These are phyloP conservation scores for Drosophila recens DNA, from an alignment of 2,888 invertebrate species.

Conservation along the genomic window DNA sequence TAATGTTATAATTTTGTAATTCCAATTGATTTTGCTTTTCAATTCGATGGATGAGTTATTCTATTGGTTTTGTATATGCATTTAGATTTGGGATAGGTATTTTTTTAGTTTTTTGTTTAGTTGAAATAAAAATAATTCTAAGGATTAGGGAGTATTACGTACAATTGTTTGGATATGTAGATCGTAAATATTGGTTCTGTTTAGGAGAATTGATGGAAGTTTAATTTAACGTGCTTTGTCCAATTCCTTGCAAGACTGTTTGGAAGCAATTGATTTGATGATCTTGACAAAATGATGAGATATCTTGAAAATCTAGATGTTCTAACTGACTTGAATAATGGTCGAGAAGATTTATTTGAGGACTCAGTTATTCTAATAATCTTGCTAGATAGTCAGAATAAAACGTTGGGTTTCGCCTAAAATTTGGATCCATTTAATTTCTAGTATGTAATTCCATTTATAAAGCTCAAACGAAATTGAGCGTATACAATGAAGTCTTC, in stretches of 20 bases:
- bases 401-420: slow-evolving; percentile 60
- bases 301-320: no score
- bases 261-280: slow-evolving; percentile 52
- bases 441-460: slow-evolving; percentile 53
- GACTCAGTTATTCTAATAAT: slow-evolving; percentile 38
- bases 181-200: slow-evolving; percentile 57
- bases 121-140: slow-evolving; percentile 45
- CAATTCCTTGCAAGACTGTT: slow-evolving; percentile 49
- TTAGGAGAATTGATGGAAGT: slow-evolving; percentile 43
- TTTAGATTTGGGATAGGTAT: slow-evolving; percentile 54
- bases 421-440: slow-evolving; percentile 58
- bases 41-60: slow-evolving; percentile 78
- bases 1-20: slow-evolving; percentile 55
- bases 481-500: slow-evolving; percentile 63
- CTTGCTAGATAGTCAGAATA: slow-evolving; percentile 46
- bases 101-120: slow-evolving; percentile 37
- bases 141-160: slow-evolving; percentile 47
- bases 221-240: slow-evolving; percentile 35
- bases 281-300: slow-evolving; percentile 16
- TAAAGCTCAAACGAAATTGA: slow-evolving; percentile 66
- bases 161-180: slow-evolving; percentile 60
- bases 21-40: slow-evolving; percentile 59
- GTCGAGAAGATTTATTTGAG: slow-evolving; percentile 38
- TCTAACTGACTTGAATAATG: slow-evolving; percentile 43
- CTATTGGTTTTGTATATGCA: slow-evolving; percentile 82